A percentile compares a stretch with the other conserved stretches of the same genome.
phyloP scores from a whole-genome alignment of 2,888 invertebrate genomes.

The Scaptomyza reducta region DNA sequence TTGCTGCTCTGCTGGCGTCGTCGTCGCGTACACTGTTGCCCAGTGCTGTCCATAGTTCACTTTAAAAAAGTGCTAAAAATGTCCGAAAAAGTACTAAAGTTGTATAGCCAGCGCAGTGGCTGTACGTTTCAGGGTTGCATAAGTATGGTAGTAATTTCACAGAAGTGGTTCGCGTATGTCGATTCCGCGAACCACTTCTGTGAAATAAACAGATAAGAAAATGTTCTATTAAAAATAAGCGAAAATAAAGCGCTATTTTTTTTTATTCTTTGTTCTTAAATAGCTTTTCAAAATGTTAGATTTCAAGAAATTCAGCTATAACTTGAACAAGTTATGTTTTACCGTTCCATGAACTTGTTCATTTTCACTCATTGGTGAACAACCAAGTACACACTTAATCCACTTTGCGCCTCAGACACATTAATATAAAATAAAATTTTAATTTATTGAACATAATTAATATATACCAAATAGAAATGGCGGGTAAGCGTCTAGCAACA shows the following conservation, averaged over 20 bases:
- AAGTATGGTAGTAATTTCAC: not conserved
- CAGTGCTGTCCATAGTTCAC: conserved; percentile 30
- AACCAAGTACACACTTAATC: conserved; percentile 7
- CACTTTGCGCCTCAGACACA: not conserved
- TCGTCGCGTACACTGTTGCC: conserved; percentile 46
- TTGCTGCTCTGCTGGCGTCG: conserved; percentile 56
- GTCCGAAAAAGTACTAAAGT: conserved; percentile 11
- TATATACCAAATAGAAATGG: conserved; percentile 85
- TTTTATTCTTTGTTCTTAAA: not conserved
- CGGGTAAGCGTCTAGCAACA: conserved; percentile 90
- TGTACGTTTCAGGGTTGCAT: conserved; percentile 34
- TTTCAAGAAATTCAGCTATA: not conserved
- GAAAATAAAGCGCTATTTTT: not conserved
- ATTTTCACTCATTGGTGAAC: conserved; percentile 8
- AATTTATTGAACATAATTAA: not conserved
- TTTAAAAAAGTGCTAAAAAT: conserved; percentile 36
- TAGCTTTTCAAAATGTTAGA: not conserved
- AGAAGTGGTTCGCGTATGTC: not conserved
- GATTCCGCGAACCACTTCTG: too few species aligned
- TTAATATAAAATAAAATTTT: not conserved
- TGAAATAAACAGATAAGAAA: too few species aligned
- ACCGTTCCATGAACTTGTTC: conserved; percentile 5
- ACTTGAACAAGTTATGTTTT: not conserved
- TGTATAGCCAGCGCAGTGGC: conserved; percentile 40
- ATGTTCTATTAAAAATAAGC: too few species aligned